phyloP scores from a whole-genome alignment of 2,888 invertebrate genomes.

The Danaus chrysippus region DNA sequence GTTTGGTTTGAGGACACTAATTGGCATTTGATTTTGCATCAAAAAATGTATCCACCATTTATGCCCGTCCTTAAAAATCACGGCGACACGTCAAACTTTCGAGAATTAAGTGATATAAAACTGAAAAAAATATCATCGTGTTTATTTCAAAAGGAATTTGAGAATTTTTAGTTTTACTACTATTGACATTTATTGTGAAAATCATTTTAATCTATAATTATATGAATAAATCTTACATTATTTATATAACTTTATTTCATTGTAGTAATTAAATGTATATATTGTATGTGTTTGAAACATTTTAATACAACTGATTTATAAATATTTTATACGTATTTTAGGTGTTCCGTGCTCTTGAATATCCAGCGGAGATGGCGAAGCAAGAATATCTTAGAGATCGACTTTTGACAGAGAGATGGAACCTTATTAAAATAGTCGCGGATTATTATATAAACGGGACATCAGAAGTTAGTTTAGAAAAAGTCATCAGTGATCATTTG shows the following conservation, averaged over 20 bases:
- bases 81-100: slow-evolving; percentile 84
- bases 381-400: slow-evolving; percentile 80
- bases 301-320: not conserved
- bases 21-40: slow-evolving; percentile 89
- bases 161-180: slow-evolving; percentile 73
- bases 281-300: not conserved
- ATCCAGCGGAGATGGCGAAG: slow-evolving; percentile 86
- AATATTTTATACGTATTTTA: slow-evolving; percentile 48
- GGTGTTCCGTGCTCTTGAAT: slow-evolving; percentile 89
- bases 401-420: slow-evolving; percentile 78
- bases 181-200: not conserved
- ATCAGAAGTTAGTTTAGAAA: slow-evolving; percentile 78
- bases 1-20: slow-evolving; percentile 90
- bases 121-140: slow-evolving; percentile 69
- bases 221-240: not conserved
- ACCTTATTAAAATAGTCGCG: slow-evolving; percentile 79
- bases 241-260: slow-evolving; percentile 2
- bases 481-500: slow-evolving; percentile 62
- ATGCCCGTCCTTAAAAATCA: slow-evolving; percentile 72
- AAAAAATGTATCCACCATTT: slow-evolving; percentile 82
- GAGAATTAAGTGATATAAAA: slow-evolving; percentile 74
- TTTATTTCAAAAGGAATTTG: slow-evolving; percentile 81
- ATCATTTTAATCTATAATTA: slow-evolving; percentile 6
- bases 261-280: not conserved
- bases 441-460: slow-evolving; percentile 76